These are phyloP conservation scores for Coluber constrictor DNA, from an alignment of 2,797 vertebrate species.

Conservation along the genomic window DNA sequence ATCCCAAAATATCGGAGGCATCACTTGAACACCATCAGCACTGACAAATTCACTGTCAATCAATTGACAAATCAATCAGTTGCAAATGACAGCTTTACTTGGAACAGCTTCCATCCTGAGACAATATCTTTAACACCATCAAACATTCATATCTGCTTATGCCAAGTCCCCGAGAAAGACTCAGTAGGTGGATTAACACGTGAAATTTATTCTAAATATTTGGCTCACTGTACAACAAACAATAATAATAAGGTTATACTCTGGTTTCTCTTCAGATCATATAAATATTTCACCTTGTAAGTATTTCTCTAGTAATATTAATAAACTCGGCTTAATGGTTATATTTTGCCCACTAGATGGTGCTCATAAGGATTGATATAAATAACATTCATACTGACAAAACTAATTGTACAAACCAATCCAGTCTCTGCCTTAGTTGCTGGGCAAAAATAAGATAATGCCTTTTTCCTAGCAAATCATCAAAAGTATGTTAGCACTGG, in stretches of 20 bases:
- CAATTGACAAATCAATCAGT: neutral
- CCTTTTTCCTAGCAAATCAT: neutral
- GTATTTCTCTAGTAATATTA: neutral
- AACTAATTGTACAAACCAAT: neutral
- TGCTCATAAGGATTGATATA: neutral
- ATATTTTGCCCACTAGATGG: slow-evolving; percentile 13
- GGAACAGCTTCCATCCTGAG: neutral
- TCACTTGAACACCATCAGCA: neutral
- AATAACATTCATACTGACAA: neutral
- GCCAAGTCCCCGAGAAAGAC: neutral
- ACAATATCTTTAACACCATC: neutral
- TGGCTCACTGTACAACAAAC: neutral
- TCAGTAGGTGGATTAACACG: neutral
- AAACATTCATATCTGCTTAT: neutral
- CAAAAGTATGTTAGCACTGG: neutral
- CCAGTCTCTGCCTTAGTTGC: neutral
- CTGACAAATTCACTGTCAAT: neutral
- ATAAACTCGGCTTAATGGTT: neutral
- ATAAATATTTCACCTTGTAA: neutral
- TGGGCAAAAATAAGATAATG: neutral
- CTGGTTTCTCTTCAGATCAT: neutral
- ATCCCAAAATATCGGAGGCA: neutral
- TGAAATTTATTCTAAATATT: neutral
- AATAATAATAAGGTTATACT: neutral
- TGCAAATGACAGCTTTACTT: neutral